Evolutionary conservation across 2,113 vertebrate genomes (phyloP), one percentile per base, ranked within the genome.

Genomic region (Oophaga pumilio): DNA sequence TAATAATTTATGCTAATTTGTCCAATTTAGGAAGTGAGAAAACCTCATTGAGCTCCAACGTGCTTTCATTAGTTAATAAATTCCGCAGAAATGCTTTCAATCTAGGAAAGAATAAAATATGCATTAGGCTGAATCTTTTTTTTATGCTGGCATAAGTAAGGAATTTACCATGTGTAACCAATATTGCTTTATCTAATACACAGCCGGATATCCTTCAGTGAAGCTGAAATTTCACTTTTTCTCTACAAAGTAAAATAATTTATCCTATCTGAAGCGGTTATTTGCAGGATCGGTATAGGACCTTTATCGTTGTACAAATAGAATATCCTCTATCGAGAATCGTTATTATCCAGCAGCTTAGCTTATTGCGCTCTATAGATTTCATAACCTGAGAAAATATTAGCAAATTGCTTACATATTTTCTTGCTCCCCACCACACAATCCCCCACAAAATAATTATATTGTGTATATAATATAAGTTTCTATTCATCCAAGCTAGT

Each of bases 161-260:
- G 86, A 62, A 22, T 88, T 76, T 66, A 50, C 86, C 49, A 56
- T 76, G 57, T 81, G 76, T 59, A 87, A 82, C 66, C n/a, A 62
- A 87, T 87, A 83, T 83, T 82, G 24, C 69, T 82, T 83, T 74
- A 83, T 87, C 78, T 82, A 74, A 87, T 76, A 50, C 24, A 64
- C 28, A 52, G 86, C 20, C 53, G 59, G 22, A 33, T 74, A 59
- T 82, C 20, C 56, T 87, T 74, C 56, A 87, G 22, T 60, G 49
- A 81, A 78, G 49, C 52, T 28, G 64, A 78, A 13, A 87, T 87
- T 80, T 10, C 20, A 81, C n/a, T 50, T 43, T 22, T 80, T 71
- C 49, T 68, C 22, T 78, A 33, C 49, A 78, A 56, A 20, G 57
- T n/a, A 17, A 50, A 52, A 77, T 77, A 13, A 85, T 85, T 78